These are phyloP conservation scores for Neomicropteryx cornuta DNA, from an alignment of 1,140 invertebrate species.

Conservation along the genomic window DNA sequence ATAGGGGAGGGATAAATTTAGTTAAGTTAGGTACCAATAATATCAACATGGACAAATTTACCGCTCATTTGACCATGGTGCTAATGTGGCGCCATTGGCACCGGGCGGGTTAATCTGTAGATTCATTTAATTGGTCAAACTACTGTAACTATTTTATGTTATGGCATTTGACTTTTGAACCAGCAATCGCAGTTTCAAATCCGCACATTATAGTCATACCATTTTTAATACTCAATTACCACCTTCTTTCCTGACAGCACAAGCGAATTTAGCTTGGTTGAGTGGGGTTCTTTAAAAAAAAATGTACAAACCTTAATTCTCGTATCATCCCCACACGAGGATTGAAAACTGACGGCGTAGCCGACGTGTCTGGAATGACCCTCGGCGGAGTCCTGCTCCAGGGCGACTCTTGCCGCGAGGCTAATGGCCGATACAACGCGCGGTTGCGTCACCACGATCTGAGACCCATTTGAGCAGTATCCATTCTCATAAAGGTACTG, in stretches of 20 bases:
- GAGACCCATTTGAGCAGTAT: constrained; percentile 60
- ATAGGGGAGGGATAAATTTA: too few relatives aligned
- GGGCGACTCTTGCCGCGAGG: constrained; percentile 80
- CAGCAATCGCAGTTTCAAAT: not conserved
- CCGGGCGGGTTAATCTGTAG: too few relatives aligned
- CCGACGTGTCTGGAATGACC: constrained; percentile 77
- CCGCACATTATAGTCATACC: not conserved
- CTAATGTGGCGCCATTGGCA: too few relatives aligned
- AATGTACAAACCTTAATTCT: constrained; percentile 66
- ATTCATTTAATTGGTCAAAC: too few relatives aligned
- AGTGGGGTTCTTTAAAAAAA: not conserved
- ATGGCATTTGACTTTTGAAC: not conserved
- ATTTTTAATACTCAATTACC: not conserved
- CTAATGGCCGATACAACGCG: constrained; percentile 83
- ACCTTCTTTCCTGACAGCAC: not conserved
- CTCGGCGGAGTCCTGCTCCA: constrained; percentile 66
- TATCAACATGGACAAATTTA: too few relatives aligned
- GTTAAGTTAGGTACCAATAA: too few relatives aligned
- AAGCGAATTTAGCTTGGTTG: not conserved
- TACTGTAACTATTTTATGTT: too few relatives aligned
- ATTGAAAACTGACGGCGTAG: constrained; percentile 88
- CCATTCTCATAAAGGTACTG: constrained; percentile 88
- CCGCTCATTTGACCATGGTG: too few relatives aligned
- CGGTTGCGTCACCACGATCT: constrained; percentile 86
- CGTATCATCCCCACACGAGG: constrained; percentile 57